Evolutionary conservation across 2,113 vertebrate genomes (phyloP).

Genomic region (zebrafish (Danio rerio)): GRCz12tu NC_133177.1:62725501-62726000

Average conservation of each 20-base stretch:
- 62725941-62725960: too few species aligned
- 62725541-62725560: slow-evolving; percentile 6
- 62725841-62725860: too few species aligned
- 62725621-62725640: slow-evolving; percentile 79
- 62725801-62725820: slow-evolving; percentile 32
- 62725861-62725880: background rate
- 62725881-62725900: background rate
- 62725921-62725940: too few species aligned
- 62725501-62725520: slow-evolving; percentile 13
- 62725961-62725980: too few species aligned
- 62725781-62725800: slow-evolving; percentile 45
- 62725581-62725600: slow-evolving; percentile 63
- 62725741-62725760: background rate
- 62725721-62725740: background rate
- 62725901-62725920: too few species aligned
- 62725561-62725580: slow-evolving; percentile 60
- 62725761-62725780: slow-evolving; percentile 23
- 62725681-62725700: slow-evolving; percentile 76
- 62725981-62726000: too few species aligned
- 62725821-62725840: slow-evolving; percentile 32
- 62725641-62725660: slow-evolving; percentile 74
- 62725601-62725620: slow-evolving; percentile 24
- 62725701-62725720: slow-evolving; percentile 75
- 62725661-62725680: slow-evolving; percentile 71
- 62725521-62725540: slow-evolving; percentile 44